phyloP scores from a whole-genome alignment of 2,797 vertebrate genomes.

The Margarornis squamiger region DNA sequence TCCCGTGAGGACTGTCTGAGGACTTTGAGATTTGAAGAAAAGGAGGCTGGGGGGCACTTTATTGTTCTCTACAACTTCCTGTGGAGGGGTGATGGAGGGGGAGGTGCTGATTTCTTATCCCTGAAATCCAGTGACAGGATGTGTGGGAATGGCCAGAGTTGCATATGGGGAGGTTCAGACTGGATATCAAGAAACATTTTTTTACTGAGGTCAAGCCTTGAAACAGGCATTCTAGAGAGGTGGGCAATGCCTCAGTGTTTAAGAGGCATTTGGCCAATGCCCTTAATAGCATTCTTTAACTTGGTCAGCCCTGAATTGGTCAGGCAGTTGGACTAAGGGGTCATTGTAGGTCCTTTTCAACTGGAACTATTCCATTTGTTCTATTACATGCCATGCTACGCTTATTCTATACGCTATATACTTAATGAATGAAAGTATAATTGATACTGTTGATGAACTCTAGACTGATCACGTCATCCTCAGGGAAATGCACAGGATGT shows the following conservation, averaged over 20 bases:
- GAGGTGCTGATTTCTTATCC: not conserved
- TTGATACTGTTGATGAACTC: not conserved
- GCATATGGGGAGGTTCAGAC: not conserved
- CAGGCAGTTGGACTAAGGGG: not conserved
- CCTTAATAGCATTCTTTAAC: not conserved
- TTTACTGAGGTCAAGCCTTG: not conserved
- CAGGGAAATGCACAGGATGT: not conserved
- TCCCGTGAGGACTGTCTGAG: not conserved
- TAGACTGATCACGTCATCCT: not conserved
- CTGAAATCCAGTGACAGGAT: too few species aligned
- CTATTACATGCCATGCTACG: not conserved
- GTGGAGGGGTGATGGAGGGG: not conserved
- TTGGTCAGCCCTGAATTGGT: not conserved
- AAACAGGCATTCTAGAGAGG: not conserved
- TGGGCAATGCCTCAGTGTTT: fast-evolving
- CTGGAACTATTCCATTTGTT: not conserved
- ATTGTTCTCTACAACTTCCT: not conserved
- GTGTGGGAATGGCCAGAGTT: not conserved
- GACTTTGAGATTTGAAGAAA: not conserved
- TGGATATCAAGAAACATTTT: not conserved
- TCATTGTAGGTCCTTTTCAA: not conserved
- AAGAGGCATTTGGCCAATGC: not conserved
- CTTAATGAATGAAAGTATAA: not conserved
- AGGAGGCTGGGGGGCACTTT: not conserved
- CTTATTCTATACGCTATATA: not conserved